Evolutionary conservation across 2,797 vertebrate species (phyloP).

Genomic region (Salmo trutta): DNA sequence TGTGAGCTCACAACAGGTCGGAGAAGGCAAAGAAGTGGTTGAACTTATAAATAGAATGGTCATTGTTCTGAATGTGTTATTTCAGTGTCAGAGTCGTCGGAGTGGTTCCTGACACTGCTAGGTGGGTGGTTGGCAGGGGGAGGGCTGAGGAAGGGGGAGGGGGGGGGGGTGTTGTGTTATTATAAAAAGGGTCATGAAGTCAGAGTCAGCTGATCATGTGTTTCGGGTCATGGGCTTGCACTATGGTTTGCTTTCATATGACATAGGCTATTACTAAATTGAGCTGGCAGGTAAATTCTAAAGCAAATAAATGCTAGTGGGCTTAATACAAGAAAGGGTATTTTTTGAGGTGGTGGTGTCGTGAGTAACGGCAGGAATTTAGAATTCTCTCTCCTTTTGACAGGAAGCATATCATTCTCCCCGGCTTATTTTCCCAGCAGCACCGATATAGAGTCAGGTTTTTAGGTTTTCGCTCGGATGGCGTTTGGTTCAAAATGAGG

Average conservation of each 20-base stretch:
- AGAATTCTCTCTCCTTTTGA: slow-evolving; percentile 64
- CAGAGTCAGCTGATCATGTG: slow-evolving; percentile 74
- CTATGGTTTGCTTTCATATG: slow-evolving; percentile 93
- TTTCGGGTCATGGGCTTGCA: slow-evolving; percentile 40
- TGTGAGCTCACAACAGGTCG: slow-evolving; percentile 26
- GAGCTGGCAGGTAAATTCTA: slow-evolving; percentile 82
- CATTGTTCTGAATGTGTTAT: slow-evolving; percentile 73
- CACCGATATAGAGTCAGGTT: slow-evolving; percentile 12
- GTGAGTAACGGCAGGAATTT: slow-evolving; percentile 64
- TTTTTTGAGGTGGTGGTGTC: slow-evolving; percentile 55
- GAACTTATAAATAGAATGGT: slow-evolving; percentile 70
- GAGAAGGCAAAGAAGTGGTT: slow-evolving; percentile 61
- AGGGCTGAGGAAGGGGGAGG: slow-evolving; percentile 39
- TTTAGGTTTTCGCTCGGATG: slow-evolving; percentile 7
- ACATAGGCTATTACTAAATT: slow-evolving; percentile 86
- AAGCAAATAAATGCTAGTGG: slow-evolving; percentile 87
- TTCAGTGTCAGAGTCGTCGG: slow-evolving; percentile 60
- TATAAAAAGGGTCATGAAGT: slow-evolving; percentile 76
- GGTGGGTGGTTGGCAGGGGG: slow-evolving; percentile 40
- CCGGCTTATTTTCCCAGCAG: slow-evolving; percentile 71
- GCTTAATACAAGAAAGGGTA: slow-evolving; percentile 74
- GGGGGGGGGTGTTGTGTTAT: slow-evolving; percentile 62
- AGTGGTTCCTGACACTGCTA: slow-evolving; percentile 55
- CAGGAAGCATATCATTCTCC: slow-evolving; percentile 78
- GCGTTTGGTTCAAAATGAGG: slow-evolving; percentile 23